A percentile compares a stretch with the other conserved stretches of the same genome.
Conservation (phyloP, 2,797 vertebrate species). For the Lacerta viridis region DNA sequence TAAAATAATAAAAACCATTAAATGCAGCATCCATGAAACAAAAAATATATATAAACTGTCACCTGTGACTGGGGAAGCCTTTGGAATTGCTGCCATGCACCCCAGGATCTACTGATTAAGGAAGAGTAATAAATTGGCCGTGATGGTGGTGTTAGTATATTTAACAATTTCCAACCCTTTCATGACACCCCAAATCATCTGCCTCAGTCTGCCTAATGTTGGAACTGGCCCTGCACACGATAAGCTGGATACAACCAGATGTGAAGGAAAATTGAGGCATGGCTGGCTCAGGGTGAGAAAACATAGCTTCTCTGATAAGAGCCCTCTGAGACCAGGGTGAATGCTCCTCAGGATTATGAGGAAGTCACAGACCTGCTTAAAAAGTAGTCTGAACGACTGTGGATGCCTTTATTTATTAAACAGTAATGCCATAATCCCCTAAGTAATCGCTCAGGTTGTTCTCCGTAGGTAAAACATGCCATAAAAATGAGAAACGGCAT, state of each 20-base stretch:
- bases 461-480: not conserved
- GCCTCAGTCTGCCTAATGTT: too few species aligned
- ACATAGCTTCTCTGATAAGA: too few species aligned
- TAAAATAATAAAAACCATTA: not conserved
- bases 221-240: too few species aligned
- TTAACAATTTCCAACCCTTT: too few species aligned
- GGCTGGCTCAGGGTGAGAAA: not conserved
- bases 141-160: too few species aligned
- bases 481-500: constrained; percentile 4
- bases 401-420: not conserved
- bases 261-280: not conserved
- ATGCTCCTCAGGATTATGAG: not conserved
- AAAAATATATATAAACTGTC: not conserved
- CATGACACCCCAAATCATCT: too few species aligned
- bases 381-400: not conserved
- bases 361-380: not conserved
- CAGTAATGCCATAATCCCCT: not conserved
- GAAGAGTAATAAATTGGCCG: too few species aligned
- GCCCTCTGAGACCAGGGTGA: not conserved
- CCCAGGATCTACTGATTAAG: too few species aligned
- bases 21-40: not conserved
- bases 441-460: not conserved
- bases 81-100: not conserved
- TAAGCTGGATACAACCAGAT: not conserved
- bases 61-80: not conserved